A percentile compares a stretch with the other conserved stretches of the same genome.
These are phyloP conservation scores for Pachypanchax playfairii DNA, from an alignment of 2,113 vertebrate genomes.

Conservation along the genomic window DNA sequence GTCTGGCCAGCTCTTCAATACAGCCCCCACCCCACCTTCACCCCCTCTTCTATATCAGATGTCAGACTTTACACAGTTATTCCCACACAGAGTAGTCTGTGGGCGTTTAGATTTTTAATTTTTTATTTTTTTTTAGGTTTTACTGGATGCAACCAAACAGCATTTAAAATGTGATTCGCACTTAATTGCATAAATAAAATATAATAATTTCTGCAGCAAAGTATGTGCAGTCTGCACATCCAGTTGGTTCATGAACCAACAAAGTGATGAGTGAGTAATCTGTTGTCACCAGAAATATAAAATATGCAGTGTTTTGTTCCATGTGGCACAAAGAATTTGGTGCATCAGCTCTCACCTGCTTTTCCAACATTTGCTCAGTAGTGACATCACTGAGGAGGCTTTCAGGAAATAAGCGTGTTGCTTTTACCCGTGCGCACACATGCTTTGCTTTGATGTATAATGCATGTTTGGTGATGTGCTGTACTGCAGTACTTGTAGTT, in stretches of 20 bases:
- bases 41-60: constrained; percentile 44
- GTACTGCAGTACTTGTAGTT: constrained; percentile 43
- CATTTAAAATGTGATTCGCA: constrained; percentile 10
- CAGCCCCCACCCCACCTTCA: constrained; percentile 18
- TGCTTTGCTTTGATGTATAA: constrained; percentile 68
- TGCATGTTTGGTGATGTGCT: constrained; percentile 56
- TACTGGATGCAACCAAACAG: constrained; percentile 5
- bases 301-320: constrained; percentile 20
- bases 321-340: constrained; percentile 11
- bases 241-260: constrained; percentile 10
- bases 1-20: constrained; percentile 60
- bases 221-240: background rate
- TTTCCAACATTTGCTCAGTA: constrained; percentile 26
- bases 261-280: constrained; percentile 21
- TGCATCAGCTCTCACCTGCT: constrained; percentile 36
- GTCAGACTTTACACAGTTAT: constrained; percentile 48
- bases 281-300: constrained; percentile 8
- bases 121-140: background rate
- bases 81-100: constrained; percentile 42
- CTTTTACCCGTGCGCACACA: constrained; percentile 45
- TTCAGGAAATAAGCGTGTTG: constrained; percentile 23
- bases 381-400: constrained; percentile 25
- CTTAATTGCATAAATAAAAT: constrained; percentile 26
- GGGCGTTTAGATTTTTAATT: constrained; percentile 24
- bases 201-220: too few relatives aligned